Conservation (phyloP, 92 coral and sea anemone species). For the Muricea muricata region DNA sequence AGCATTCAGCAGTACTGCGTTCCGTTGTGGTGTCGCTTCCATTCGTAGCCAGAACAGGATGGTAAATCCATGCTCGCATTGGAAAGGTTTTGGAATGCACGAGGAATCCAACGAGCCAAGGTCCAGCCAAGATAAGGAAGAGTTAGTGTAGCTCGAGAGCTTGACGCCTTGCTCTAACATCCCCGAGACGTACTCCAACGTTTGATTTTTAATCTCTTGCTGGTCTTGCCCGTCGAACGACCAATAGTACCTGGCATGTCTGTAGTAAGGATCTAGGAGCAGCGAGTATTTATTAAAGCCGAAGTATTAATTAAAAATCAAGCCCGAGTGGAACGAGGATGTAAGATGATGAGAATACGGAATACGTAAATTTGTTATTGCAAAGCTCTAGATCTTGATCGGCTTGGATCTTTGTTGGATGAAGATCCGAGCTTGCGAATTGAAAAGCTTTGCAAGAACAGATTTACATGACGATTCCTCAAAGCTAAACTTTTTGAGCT, state of each 20-base stretch:
- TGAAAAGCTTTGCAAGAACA: no score
- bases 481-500: no score
- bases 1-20: slow-evolving; percentile 65
- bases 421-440: no score
- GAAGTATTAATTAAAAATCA: not conserved
- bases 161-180: slow-evolving; percentile 1
- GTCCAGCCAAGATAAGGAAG: slow-evolving; percentile 30
- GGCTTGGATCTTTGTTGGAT: no score
- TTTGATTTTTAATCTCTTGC: no score
- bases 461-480: no score
- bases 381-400: no score
- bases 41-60: slow-evolving; percentile 77
- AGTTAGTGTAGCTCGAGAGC: not conserved
- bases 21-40: not conserved
- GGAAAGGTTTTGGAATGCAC: slow-evolving; percentile 80
- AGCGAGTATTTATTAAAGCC: not conserved
- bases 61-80: slow-evolving; percentile 78
- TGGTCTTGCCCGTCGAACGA: slow-evolving; percentile 7
- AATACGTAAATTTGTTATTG: no score
- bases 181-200: slow-evolving; percentile 8
- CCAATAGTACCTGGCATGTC: slow-evolving; percentile 3
- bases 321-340: no score
- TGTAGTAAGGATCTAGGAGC: slow-evolving; percentile 26
- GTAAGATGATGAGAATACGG: no score
- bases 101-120: slow-evolving; percentile 66